Conservation (phyloP, 2,888 invertebrate species). For the Lypha dubia region DNA sequence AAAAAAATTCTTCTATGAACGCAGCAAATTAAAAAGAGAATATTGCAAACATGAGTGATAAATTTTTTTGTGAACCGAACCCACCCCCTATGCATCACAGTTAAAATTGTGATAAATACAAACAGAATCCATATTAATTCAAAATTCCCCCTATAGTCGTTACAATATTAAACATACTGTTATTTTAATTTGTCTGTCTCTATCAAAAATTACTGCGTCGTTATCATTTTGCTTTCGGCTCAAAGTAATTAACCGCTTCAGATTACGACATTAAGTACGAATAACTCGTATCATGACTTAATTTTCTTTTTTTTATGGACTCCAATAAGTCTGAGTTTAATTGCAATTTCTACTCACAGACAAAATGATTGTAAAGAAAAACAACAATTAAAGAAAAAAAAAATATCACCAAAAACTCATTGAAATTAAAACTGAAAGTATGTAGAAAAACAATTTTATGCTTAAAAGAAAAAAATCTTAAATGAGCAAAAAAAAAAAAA, state of each 20-base stretch:
- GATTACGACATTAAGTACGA: constrained; percentile 30
- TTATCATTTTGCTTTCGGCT: constrained; percentile 48
- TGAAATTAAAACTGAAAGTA: constrained; percentile 25
- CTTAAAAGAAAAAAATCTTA: background rate
- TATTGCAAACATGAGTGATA: background rate
- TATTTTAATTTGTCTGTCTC: constrained; percentile 9
- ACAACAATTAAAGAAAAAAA: constrained; percentile 34
- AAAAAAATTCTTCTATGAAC: too few species aligned
- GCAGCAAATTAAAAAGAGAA: too few species aligned
- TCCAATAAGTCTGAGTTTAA: constrained; percentile 60
- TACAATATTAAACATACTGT: background rate
- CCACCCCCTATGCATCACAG: background rate
- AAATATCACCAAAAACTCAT: constrained; percentile 50
- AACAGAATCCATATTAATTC: background rate
- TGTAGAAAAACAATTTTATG: too few species aligned
- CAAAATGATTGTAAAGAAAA: constrained; percentile 18
- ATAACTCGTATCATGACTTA: constrained; percentile 16
- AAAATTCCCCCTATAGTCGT: too few species aligned
- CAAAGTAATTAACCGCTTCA: constrained; percentile 15
- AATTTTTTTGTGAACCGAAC: background rate
- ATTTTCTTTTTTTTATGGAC: constrained; percentile 41
- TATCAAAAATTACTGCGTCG: constrained; percentile 14
- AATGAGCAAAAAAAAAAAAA: constrained; percentile 37
- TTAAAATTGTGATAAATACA: background rate
- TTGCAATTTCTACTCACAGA: constrained; percentile 37